Evolutionary conservation across 2,113 vertebrate genomes (phyloP).

Genomic region (Progne subis): DNA sequence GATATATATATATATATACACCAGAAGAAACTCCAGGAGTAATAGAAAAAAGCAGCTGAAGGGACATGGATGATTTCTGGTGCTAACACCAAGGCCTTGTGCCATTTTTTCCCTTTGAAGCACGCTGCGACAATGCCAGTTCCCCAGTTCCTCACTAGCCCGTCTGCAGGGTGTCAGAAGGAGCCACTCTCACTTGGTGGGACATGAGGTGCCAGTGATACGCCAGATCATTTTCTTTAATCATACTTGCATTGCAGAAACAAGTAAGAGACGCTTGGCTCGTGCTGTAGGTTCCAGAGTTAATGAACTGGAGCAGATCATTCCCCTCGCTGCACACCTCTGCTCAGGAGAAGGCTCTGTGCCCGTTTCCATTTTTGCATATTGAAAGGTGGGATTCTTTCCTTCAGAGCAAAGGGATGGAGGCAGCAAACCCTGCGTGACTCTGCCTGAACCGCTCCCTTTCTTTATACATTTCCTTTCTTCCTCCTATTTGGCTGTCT

Average conservation of each 20-base stretch:
- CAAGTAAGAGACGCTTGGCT: background rate
- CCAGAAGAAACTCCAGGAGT: background rate
- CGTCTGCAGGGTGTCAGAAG: background rate
- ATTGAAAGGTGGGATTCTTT: background rate
- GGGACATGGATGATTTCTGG: background rate
- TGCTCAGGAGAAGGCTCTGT: background rate
- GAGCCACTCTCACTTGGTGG: background rate
- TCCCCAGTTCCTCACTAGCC: background rate
- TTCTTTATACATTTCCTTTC: slow-evolving; percentile 33
- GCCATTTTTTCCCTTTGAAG: background rate
- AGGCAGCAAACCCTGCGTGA: background rate
- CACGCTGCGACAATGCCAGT: accelerated
- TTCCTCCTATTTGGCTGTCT: background rate
- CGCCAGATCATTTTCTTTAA: background rate
- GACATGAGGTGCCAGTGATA: background rate
- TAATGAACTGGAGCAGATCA: background rate
- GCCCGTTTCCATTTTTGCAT: background rate
- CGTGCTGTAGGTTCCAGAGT: background rate
- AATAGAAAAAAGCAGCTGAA: background rate
- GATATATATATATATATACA: background rate
- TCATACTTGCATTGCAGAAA: background rate
- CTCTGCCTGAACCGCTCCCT: slow-evolving; percentile 15
- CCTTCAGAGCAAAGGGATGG: background rate
- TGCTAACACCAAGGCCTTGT: background rate
- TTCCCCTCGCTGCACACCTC: background rate